Evolutionary conservation across 1,140 invertebrate species (phyloP).

Genomic region (Micrasema longulum): DNA sequence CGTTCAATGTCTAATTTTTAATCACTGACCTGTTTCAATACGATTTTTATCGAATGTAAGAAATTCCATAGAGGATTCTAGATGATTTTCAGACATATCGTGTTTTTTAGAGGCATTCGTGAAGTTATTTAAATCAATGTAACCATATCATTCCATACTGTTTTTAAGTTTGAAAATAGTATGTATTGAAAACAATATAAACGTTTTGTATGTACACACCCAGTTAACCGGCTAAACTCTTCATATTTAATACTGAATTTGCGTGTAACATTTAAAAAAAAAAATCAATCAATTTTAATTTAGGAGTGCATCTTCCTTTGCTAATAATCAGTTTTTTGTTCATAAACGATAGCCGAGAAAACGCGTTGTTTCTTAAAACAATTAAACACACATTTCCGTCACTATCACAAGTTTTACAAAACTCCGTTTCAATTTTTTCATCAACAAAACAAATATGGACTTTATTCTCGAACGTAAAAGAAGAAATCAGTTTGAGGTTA

Average conservation of each 20-base stretch:
- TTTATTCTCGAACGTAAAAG: no score
- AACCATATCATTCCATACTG: background rate
- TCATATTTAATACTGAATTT: background rate
- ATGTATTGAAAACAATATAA: no score
- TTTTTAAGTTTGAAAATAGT: no score
- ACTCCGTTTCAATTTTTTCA: no score
- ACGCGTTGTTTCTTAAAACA: no score
- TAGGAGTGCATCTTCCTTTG: background rate
- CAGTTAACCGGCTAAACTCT: background rate
- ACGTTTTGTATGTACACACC: background rate
- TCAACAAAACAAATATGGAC: no score
- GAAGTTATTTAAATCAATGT: slow-evolving; percentile 40
- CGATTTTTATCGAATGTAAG: slow-evolving; percentile 28
- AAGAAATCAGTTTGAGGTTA: no score
- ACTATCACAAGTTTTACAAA: no score
- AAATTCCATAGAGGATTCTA: background rate
- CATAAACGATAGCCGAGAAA: background rate
- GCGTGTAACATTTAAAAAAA: background rate
- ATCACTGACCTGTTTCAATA: background rate
- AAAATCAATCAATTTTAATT: background rate
- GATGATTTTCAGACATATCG: slow-evolving; percentile 15
- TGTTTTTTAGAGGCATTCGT: slow-evolving; percentile 24
- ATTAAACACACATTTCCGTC: no score
- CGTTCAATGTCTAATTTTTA: slow-evolving; percentile 2
- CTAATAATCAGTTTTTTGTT: background rate